These are phyloP conservation scores for Lamellibrachia luymesi DNA, from an alignment of 1,140 invertebrate species.

Conservation along the genomic window DNA sequence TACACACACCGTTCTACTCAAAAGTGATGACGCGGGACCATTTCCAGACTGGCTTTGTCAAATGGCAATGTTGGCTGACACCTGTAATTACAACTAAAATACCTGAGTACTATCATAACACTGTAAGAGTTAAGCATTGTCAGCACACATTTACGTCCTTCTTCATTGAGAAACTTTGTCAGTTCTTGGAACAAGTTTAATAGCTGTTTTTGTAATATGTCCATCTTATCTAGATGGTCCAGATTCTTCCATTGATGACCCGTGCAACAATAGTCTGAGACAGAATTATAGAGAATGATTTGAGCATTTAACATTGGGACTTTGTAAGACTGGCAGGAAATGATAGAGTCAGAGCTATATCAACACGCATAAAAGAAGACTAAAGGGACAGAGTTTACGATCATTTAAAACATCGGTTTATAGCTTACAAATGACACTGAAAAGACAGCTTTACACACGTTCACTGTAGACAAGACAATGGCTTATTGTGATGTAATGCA, in stretches of 20 bases:
- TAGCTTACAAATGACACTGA: not conserved
- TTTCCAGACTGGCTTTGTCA: too few relatives aligned
- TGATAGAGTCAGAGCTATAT: not conserved
- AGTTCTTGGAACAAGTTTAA: not conserved
- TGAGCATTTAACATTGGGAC: too few relatives aligned
- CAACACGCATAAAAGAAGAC: not conserved
- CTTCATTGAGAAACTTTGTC: not conserved
- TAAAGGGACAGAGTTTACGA: not conserved
- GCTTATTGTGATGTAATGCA: not conserved
- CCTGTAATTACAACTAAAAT: too few relatives aligned
- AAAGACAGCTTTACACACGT: not conserved
- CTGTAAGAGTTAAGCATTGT: too few relatives aligned
- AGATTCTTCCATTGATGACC: not conserved
- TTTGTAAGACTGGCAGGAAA: not conserved
- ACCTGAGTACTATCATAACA: too few relatives aligned
- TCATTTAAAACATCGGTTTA: not conserved
- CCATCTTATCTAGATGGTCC: not conserved
- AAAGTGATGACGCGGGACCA: too few relatives aligned
- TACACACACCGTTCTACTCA: too few relatives aligned
- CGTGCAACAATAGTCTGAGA: not conserved
- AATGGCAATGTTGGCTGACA: too few relatives aligned
- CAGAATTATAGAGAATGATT: not conserved
- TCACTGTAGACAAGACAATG: not conserved
- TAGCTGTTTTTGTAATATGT: not conserved
- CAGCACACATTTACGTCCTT: too few relatives aligned